These are phyloP conservation scores for Aix galericulata DNA, from an alignment of 2,113 vertebrate species.

Conservation along the genomic window DNA sequence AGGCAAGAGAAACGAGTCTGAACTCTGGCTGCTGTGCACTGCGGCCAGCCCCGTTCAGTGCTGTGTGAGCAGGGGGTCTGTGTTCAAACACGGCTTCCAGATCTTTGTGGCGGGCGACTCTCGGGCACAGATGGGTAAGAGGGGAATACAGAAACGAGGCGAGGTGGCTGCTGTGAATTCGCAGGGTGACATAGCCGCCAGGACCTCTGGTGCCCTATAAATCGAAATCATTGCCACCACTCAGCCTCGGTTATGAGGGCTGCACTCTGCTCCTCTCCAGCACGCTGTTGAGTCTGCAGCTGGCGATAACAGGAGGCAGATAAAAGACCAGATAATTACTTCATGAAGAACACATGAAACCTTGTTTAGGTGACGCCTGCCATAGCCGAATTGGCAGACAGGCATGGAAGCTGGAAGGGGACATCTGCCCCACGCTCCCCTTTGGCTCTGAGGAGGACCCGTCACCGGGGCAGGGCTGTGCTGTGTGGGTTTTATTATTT, in stretches of 20 bases:
- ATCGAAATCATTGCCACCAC: rapidly evolving
- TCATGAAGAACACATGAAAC: rapidly evolving
- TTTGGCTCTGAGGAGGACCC: background rate
- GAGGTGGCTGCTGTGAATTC: rapidly evolving
- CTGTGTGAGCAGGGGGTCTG: background rate
- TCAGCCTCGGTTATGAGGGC: too few species aligned
- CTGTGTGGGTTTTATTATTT: too few species aligned
- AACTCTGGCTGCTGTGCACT: background rate
- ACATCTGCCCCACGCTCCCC: background rate
- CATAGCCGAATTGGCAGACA: background rate
- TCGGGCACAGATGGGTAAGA: rapidly evolving
- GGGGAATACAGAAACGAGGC: rapidly evolving
- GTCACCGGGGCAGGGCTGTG: background rate
- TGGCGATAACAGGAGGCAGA: too few species aligned
- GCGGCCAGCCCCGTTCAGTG: background rate
- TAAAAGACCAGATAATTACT: rapidly evolving
- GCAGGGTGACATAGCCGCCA: rapidly evolving
- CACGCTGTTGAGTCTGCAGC: background rate
- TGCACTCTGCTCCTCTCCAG: rapidly evolving
- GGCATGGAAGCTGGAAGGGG: background rate
- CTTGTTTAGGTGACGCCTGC: rapidly evolving
- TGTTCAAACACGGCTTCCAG: background rate
- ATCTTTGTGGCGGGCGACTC: background rate
- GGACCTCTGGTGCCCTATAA: background rate
- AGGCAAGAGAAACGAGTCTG: rapidly evolving